Evolutionary conservation across 2,797 vertebrate species (phyloP).

Genomic region (Sebastes ruberrimus): DNA sequence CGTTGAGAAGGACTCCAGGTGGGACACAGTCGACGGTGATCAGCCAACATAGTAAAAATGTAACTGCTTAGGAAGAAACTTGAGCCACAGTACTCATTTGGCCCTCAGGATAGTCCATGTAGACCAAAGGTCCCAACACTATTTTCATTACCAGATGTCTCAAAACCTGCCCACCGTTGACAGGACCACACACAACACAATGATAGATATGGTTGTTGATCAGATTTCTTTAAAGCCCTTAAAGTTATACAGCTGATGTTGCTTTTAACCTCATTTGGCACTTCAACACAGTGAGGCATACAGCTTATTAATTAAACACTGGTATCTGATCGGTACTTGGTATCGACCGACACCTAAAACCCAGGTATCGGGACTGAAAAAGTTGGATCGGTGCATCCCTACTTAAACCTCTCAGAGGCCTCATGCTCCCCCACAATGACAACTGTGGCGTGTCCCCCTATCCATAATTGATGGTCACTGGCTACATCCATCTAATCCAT

Average conservation of each 20-base stretch:
- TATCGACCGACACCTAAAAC: no score
- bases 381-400: background rate
- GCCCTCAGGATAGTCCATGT: background rate
- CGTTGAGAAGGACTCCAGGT: slow-evolving; percentile 26
- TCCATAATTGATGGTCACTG: background rate
- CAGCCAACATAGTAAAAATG: slow-evolving; percentile 13
- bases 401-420: background rate
- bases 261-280: background rate
- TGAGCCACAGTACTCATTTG: background rate
- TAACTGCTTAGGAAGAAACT: background rate
- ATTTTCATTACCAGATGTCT: background rate
- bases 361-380: no score
- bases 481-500: background rate
- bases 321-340: no score
- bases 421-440: background rate
- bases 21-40: background rate
- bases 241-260: background rate
- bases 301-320: no score
- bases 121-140: background rate
- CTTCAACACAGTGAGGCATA: no score
- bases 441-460: background rate
- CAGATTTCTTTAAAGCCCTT: background rate
- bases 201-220: background rate
- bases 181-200: background rate
- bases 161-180: background rate